Conservation (phyloP, 2,113 vertebrate species). For the Cathartes aura region DNA sequence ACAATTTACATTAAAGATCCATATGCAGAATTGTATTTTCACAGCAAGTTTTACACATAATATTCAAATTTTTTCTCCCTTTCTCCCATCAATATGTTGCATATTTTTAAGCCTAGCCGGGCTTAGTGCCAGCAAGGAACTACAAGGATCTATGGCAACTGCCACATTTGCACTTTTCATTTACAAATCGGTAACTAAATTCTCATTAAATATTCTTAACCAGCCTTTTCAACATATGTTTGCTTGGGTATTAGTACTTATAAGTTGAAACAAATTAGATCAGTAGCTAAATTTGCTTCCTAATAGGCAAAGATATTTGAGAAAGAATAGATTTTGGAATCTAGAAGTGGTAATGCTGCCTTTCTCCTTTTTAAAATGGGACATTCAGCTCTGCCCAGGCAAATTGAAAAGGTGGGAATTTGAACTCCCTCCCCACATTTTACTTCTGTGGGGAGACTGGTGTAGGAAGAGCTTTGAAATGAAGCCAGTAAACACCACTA, state of each 20-base stretch:
- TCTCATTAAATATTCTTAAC: constrained; percentile 73
- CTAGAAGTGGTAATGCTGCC: neutral
- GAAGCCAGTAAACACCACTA: neutral
- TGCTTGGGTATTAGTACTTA: constrained; percentile 53
- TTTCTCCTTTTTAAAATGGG: neutral
- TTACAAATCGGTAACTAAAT: constrained; percentile 70
- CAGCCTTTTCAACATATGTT: constrained; percentile 70
- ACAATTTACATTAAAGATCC: constrained; percentile 31
- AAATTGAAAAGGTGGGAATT: neutral
- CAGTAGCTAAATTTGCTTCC: constrained; percentile 56
- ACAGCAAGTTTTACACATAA: constrained; percentile 37
- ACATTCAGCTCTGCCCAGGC: neutral
- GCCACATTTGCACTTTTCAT: constrained; percentile 70
- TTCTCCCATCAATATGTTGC: constrained; percentile 25
- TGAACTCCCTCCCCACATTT: neutral
- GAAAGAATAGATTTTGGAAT: constrained; percentile 4
- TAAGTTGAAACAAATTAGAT: constrained; percentile 67
- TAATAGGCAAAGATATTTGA: constrained; percentile 44
- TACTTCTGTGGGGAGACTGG: neutral
- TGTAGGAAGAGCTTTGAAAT: neutral
- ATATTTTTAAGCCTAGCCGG: constrained; percentile 62
- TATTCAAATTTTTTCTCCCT: constrained; percentile 15
- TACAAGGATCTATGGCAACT: constrained; percentile 67
- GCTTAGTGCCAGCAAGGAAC: constrained; percentile 49
- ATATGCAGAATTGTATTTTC: constrained; percentile 41